Evolutionary conservation across 2,888 invertebrate species (phyloP).

Genomic region (Agapostemon virescens): DNA sequence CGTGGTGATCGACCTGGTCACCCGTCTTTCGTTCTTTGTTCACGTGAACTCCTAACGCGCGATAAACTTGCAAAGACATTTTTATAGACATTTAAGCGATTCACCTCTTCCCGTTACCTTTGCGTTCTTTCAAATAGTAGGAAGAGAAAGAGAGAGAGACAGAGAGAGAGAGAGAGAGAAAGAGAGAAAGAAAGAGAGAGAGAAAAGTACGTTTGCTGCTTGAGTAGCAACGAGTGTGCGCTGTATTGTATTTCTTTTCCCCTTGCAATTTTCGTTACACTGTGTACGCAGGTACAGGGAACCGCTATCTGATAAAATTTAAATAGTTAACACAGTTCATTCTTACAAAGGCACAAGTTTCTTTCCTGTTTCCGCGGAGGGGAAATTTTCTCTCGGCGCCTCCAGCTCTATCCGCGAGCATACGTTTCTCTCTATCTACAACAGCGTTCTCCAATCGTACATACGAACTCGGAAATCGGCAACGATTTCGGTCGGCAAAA

Average conservation of each 20-base stretch:
- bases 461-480: not conserved
- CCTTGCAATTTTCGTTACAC: constrained; percentile 29
- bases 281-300: constrained; percentile 35
- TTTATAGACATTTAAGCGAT: constrained; percentile 50
- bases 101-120: constrained; percentile 18
- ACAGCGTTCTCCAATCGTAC: constrained; percentile 16
- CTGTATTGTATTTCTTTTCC: constrained; percentile 8
- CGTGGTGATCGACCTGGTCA: constrained; percentile 31
- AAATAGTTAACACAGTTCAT: constrained; percentile 60
- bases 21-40: constrained; percentile 26
- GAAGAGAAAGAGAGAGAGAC: too few relatives aligned
- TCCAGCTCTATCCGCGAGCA: constrained; percentile 22
- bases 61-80: constrained; percentile 54
- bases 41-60: constrained; percentile 42
- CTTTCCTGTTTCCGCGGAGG: constrained; percentile 33
- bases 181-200: too few relatives aligned
- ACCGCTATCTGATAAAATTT: constrained; percentile 55
- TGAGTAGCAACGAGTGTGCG: constrained; percentile 32
- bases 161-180: too few relatives aligned
- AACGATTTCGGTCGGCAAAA: not conserved
- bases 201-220: constrained; percentile 50
- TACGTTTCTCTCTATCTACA: not conserved
- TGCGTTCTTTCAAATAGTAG: constrained; percentile 18
- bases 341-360: constrained; percentile 71
- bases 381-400: constrained; percentile 36